phyloP scores from a whole-genome alignment of 2,113 vertebrate species.

The Poeciliopsis occidentalis region DNA sequence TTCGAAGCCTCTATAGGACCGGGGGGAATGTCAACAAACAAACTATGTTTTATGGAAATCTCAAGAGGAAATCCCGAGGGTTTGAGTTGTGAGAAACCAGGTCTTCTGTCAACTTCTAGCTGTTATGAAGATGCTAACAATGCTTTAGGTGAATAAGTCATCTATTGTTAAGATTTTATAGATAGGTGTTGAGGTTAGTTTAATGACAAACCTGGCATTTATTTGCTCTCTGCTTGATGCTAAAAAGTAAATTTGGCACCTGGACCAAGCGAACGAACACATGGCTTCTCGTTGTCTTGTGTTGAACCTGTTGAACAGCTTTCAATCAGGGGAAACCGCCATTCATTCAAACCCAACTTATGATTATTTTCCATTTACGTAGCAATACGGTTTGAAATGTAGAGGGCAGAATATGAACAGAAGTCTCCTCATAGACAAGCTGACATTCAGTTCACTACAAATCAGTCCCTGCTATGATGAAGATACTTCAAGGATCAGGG shows the following conservation, averaged over 20 bases:
- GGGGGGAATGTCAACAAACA: conserved; percentile 46
- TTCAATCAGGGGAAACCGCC: conserved; percentile 34
- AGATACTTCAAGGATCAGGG: conserved; percentile 20
- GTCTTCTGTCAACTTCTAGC: conserved; percentile 25
- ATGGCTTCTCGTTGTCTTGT: conserved; percentile 21
- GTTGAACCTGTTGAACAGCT: conserved; percentile 18
- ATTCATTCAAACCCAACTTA: conserved; percentile 18
- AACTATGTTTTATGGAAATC: conserved; percentile 38
- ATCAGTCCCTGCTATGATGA: conserved; percentile 50
- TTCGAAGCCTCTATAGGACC: background rate
- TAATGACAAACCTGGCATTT: conserved; percentile 37
- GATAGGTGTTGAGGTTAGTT: conserved; percentile 14
- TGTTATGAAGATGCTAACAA: conserved; percentile 47
- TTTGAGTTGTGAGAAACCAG: conserved; percentile 29
- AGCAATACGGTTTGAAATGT: conserved; percentile 44
- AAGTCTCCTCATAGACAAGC: conserved; percentile 45
- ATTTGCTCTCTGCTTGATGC: conserved; percentile 19
- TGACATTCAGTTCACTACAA: conserved; percentile 59
- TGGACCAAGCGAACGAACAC: conserved; percentile 24
- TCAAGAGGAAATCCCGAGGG: conserved; percentile 42
- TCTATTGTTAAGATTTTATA: conserved; percentile 33
- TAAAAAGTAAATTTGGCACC: conserved; percentile 23
- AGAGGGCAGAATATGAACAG: conserved; percentile 2
- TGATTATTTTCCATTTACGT: conserved; percentile 52
- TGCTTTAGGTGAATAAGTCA: conserved; percentile 17